Conservation (phyloP, 1,140 invertebrate species). For the Myzus persicae region DNA sequence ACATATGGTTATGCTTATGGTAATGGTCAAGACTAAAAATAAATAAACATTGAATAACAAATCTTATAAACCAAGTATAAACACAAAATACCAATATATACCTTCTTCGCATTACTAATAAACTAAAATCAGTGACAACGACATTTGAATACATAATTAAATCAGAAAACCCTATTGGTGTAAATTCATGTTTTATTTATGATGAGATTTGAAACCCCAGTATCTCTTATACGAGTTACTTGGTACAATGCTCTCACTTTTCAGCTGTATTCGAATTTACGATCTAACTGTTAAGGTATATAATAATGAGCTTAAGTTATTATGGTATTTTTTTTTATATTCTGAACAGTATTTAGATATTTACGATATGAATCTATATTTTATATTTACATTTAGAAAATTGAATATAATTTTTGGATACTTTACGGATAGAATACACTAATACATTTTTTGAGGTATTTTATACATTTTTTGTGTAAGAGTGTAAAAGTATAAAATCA, state of each 20-base stretch:
- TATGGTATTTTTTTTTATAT: too few species aligned
- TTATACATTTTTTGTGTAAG: too few species aligned
- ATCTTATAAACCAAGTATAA: background rate
- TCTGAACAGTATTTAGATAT: too few species aligned
- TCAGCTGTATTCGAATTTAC: background rate
- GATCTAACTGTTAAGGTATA: background rate
- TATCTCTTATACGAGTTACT: background rate
- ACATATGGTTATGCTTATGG: background rate
- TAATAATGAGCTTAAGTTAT: too few species aligned
- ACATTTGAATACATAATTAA: background rate
- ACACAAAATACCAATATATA: background rate
- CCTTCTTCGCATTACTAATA: background rate
- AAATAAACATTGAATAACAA: background rate
- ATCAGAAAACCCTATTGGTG: background rate
- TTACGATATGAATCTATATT: too few species aligned
- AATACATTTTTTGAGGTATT: too few species aligned
- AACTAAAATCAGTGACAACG: background rate
- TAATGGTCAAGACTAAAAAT: background rate
- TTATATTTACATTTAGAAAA: too few species aligned
- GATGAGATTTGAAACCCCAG: background rate
- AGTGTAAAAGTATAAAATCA: too few species aligned
- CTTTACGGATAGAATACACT: too few species aligned
- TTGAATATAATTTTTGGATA: too few species aligned
- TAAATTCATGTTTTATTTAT: background rate
- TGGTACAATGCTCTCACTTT: background rate